These are phyloP conservation scores for Stichodactyla helianthus DNA, from an alignment of 64 coral and sea anemone genomes.

Conservation along the genomic window DNA sequence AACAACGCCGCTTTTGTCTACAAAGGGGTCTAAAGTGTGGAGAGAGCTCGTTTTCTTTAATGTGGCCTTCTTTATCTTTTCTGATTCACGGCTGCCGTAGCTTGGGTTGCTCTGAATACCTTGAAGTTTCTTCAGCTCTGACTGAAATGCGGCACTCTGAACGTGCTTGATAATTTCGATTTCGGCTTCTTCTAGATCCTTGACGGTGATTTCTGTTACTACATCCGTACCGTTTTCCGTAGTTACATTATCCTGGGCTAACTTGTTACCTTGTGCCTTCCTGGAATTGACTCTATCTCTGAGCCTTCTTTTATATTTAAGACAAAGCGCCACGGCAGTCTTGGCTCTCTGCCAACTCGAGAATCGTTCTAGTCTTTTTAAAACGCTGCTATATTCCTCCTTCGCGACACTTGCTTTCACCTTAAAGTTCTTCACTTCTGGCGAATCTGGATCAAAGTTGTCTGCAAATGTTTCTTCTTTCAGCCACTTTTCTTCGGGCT, in stretches of 20 bases:
- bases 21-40: slow-evolving; percentile 11
- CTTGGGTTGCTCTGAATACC: slow-evolving; percentile 9
- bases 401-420: neutral
- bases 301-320: slow-evolving; percentile 21
- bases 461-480: slow-evolving; percentile 33
- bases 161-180: slow-evolving; percentile 29
- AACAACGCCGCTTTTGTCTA: too few relatives aligned
- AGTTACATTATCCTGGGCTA: neutral
- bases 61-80: slow-evolving; percentile 40
- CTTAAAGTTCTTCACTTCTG: slow-evolving; percentile 25
- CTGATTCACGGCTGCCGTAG: slow-evolving; percentile 4
- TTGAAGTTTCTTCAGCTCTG: slow-evolving; percentile 32
- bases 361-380: slow-evolving; percentile 37
- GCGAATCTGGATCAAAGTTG: slow-evolving; percentile 20
- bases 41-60: slow-evolving; percentile 27
- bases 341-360: slow-evolving; percentile 32
- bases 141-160: slow-evolving; percentile 23
- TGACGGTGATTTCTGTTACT: neutral
- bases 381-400: neutral
- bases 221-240: neutral
- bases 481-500: slow-evolving; percentile 1
- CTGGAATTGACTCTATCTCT: slow-evolving; percentile 6
- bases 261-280: neutral
- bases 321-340: slow-evolving; percentile 17
- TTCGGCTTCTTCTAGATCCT: slow-evolving; percentile 34